phyloP scores from a whole-genome alignment of 2,888 invertebrate genomes.

The Clistopyga incitator region DNA sequence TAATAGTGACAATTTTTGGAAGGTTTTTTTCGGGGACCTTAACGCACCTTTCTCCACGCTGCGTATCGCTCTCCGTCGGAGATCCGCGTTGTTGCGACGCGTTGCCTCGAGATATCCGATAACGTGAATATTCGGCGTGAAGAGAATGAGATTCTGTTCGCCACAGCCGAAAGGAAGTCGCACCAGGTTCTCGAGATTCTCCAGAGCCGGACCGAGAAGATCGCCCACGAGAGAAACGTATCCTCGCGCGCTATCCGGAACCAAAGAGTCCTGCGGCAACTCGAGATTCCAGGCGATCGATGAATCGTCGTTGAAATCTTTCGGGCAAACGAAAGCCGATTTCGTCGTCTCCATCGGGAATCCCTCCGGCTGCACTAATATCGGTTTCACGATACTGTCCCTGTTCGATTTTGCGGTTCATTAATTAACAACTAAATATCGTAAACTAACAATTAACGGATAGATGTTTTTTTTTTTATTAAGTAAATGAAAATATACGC shows the following conservation, averaged over 20 bases:
- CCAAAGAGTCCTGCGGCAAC: conserved; percentile 85
- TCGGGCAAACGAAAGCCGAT: conserved; percentile 89
- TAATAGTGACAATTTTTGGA: neutral
- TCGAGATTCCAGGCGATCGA: conserved; percentile 84
- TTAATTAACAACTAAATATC: neutral
- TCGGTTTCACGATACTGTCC: conserved; percentile 88
- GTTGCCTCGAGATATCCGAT: conserved; percentile 87
- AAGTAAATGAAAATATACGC: too few species aligned
- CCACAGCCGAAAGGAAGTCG: conserved; percentile 91
- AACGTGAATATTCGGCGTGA: conserved; percentile 91
- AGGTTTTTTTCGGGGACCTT: too few species aligned
- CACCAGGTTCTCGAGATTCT: conserved; percentile 89
- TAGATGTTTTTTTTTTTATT: too few species aligned
- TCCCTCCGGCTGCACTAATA: conserved; percentile 90
- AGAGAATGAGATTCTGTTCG: conserved; percentile 92
- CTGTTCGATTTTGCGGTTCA: conserved; percentile 77
- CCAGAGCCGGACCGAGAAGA: conserved; percentile 88
- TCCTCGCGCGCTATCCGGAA: conserved; percentile 88
- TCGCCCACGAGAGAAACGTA: conserved; percentile 88
- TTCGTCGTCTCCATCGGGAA: conserved; percentile 88
- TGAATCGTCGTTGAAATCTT: conserved; percentile 84
- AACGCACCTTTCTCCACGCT: conserved; percentile 86
- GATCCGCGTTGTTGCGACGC: conserved; percentile 82
- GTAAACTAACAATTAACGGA: too few species aligned
- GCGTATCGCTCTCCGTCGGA: conserved; percentile 85